Percentiles rank a stretch among this genome's conserved stretches.
Conservation (phyloP, 2,797 vertebrate species). For the Pseudochirops cupreus region DNA sequence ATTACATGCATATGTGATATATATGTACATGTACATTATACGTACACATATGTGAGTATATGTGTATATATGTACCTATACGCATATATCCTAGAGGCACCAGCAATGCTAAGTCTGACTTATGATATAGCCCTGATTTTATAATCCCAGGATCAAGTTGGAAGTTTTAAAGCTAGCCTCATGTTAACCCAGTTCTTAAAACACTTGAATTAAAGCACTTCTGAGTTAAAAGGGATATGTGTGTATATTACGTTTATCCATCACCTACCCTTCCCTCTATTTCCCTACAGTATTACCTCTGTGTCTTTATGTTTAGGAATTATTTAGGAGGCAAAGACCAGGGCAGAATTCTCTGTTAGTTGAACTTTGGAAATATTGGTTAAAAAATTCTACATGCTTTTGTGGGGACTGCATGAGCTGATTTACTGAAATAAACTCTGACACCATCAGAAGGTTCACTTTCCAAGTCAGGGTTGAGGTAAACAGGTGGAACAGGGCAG, state of each 20-base stretch:
- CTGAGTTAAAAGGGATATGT: not conserved
- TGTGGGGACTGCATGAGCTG: conserved; percentile 27
- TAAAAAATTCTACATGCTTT: conserved; percentile 53
- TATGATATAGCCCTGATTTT: not conserved
- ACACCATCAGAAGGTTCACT: conserved; percentile 58
- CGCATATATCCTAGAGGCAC: not conserved
- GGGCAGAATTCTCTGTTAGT: conserved; percentile 45
- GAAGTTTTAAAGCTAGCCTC: not conserved
- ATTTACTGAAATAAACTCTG: conserved; percentile 50
- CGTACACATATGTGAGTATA: not conserved
- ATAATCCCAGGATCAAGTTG: not conserved
- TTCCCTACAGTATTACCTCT: not conserved
- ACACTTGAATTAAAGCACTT: not conserved
- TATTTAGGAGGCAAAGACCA: conserved; percentile 49
- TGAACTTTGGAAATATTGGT: conserved; percentile 51
- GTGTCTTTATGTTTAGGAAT: not conserved
- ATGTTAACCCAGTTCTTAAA: not conserved
- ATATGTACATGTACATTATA: not conserved
- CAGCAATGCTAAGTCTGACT: not conserved
- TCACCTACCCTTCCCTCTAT: not conserved
- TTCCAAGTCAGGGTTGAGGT: conserved; percentile 52
- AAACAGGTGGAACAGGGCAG: conserved; percentile 78
- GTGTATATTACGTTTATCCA: not conserved
- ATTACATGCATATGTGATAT: not conserved
- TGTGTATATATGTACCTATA: conserved; percentile 6